These are phyloP conservation scores for Macrobrachium nipponense DNA, from an alignment of 1,140 invertebrate species.

Conservation along the genomic window DNA sequence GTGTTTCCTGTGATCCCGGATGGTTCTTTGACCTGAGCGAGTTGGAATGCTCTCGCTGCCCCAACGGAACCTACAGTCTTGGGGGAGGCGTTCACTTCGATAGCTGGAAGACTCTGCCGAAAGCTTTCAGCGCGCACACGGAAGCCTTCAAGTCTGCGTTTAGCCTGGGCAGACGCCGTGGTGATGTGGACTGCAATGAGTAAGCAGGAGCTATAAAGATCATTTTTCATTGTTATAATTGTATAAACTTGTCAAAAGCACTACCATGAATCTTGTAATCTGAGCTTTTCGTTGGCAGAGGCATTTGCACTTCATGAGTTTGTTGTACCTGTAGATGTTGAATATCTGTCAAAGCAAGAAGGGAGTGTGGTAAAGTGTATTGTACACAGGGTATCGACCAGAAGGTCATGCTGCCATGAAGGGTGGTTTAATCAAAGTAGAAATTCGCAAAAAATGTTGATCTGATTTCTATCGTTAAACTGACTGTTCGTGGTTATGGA, in stretches of 20 bases:
- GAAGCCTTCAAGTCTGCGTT: slow-evolving; percentile 69
- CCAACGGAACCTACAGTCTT: slow-evolving; percentile 72
- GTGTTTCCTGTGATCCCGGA: slow-evolving; percentile 71
- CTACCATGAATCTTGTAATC: neutral
- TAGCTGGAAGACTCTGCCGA: slow-evolving; percentile 70
- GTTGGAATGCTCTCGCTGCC: slow-evolving; percentile 71
- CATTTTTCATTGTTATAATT: neutral
- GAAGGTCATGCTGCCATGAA: no score
- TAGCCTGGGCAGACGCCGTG: slow-evolving; percentile 65
- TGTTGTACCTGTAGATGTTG: neutral
- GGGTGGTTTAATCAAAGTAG: no score
- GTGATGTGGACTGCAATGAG: slow-evolving; percentile 67
- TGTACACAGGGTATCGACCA: no score
- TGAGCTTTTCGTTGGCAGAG: neutral
- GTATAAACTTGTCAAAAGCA: neutral
- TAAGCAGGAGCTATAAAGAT: slow-evolving; percentile 48
- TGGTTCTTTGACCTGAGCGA: slow-evolving; percentile 69
- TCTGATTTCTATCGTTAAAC: no score
- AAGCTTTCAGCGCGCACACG: slow-evolving; percentile 69
- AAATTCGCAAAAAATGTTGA: no score
- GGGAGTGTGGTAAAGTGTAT: no score
- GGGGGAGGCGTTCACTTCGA: slow-evolving; percentile 72
- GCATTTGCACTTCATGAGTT: neutral
- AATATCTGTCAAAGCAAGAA: no score
- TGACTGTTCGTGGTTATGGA: no score